phyloP scores from a whole-genome alignment of 2,888 invertebrate species.

The Morinoia aosen region DNA sequence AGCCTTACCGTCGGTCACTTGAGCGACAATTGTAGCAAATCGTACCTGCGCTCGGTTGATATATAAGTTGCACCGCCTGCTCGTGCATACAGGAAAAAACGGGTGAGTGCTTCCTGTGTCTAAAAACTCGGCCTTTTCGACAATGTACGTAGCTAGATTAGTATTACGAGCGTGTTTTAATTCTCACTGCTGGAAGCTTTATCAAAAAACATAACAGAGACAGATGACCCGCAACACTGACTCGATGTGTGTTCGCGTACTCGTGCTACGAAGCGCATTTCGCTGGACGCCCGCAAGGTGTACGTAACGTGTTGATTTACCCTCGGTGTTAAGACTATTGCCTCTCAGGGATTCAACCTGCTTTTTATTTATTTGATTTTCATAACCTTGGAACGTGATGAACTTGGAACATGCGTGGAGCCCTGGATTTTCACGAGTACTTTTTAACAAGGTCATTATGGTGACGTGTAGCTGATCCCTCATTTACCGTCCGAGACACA shows the following conservation, averaged over 20 bases:
- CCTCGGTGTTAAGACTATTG: background rate
- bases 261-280: background rate
- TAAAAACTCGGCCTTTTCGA: too few species aligned
- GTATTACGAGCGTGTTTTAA: too few species aligned
- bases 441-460: background rate
- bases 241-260: background rate
- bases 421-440: background rate
- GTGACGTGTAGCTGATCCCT: background rate
- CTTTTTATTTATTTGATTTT: background rate
- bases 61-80: too few species aligned
- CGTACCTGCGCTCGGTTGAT: too few species aligned
- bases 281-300: background rate
- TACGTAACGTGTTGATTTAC: background rate
- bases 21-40: too few species aligned
- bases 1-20: too few species aligned
- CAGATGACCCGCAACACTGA: too few species aligned
- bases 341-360: background rate
- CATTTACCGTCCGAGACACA: background rate
- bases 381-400: background rate
- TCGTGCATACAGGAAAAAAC: too few species aligned
- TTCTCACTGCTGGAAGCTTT: too few species aligned
- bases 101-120: too few species aligned
- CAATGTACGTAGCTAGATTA: too few species aligned
- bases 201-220: too few species aligned
- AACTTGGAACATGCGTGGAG: background rate